A percentile compares a stretch with the other conserved stretches of the same genome.
phyloP scores from a whole-genome alignment of 1,140 invertebrate species.

The Dendrolimus kikuchii region DNA sequence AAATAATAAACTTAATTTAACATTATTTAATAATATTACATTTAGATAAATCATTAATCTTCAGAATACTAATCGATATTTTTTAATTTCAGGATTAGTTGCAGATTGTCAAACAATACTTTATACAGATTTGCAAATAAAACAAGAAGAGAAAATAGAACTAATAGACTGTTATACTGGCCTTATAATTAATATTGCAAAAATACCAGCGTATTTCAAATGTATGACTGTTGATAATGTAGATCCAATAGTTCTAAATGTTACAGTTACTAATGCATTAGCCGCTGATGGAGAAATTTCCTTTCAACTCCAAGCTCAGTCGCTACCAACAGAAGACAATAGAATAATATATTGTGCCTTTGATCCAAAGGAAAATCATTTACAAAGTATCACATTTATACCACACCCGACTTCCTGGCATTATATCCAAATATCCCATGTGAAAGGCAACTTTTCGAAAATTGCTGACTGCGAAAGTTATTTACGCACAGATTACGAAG shows the following conservation, averaged over 20 bases:
- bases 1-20: too few relatives aligned
- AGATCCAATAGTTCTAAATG: conserved; percentile 44
- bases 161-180: conserved; percentile 43
- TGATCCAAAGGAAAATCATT: conserved; percentile 31
- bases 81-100: conserved; percentile 45
- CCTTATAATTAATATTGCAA: conserved; percentile 35
- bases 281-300: conserved; percentile 28
- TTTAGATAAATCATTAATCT: background rate
- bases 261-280: conserved; percentile 34
- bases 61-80: background rate
- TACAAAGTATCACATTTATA: conserved; percentile 62
- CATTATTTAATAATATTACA: background rate
- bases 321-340: conserved; percentile 48
- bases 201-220: conserved; percentile 39
- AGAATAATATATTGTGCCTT: conserved; percentile 50
- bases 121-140: conserved; percentile 73
- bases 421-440: conserved; percentile 65
- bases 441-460: conserved; percentile 28
- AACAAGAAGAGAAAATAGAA: conserved; percentile 35
- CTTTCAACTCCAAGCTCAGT: conserved; percentile 54
- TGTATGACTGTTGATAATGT: conserved; percentile 37
- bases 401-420: conserved; percentile 74
- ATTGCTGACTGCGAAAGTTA: conserved; percentile 51
- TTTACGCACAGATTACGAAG: conserved; percentile 27
- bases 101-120: conserved; percentile 68